Base-by-base conservation (phyloP, 2,797 vertebrate species). In the Anguilla pacifica region DNA sequence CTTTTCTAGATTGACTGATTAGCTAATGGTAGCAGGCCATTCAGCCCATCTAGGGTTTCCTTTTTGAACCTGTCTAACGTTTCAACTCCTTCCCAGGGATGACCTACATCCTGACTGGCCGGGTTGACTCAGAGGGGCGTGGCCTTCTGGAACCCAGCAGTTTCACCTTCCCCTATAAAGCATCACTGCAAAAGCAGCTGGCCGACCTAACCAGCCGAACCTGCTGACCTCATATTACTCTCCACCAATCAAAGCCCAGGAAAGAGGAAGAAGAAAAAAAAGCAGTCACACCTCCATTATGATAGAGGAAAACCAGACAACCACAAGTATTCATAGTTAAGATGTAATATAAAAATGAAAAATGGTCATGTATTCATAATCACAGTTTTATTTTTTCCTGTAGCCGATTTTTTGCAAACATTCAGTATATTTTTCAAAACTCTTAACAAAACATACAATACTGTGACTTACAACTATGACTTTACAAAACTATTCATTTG, bases 31-130 rank as follows among this genome's bases (percentile, higher is more conserved):
- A 22, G n/a, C n/a, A 67, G 61, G 61, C 61, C n/a, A n/a, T 28
- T 67, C 61, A 67, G 22, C n/a, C 61, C 61, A 67, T 67, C n/a
- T n/a, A 25, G 6, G 22, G 61, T 67, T 67, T 67, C 61, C 25
- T 5, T 67, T 67, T 67, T 0, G 13, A n/a, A 61, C 2, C 4
- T 22, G 2, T 67, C n/a, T n/a, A 67, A n/a, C 22, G 3, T 35
- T 86, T 17, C 83, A 64, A 0, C 43, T 15, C 85, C 74, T 87
- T 6, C 86, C 6, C 93, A 98, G 98, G 97, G 31, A 70, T 87
- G 77, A 97, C 94, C 92, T 98, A 97, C 0, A 95, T 98, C 90
- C 88, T 98, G 92, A 98, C 98, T 97, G 97, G 97, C 79, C 94
- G 94, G 70, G 94, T 97, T 0, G 96, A 96, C 0, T 84, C 91